Evolutionary conservation across 2,888 invertebrate genomes (phyloP).

Genomic region (Aspidiotus rigidus): DNA sequence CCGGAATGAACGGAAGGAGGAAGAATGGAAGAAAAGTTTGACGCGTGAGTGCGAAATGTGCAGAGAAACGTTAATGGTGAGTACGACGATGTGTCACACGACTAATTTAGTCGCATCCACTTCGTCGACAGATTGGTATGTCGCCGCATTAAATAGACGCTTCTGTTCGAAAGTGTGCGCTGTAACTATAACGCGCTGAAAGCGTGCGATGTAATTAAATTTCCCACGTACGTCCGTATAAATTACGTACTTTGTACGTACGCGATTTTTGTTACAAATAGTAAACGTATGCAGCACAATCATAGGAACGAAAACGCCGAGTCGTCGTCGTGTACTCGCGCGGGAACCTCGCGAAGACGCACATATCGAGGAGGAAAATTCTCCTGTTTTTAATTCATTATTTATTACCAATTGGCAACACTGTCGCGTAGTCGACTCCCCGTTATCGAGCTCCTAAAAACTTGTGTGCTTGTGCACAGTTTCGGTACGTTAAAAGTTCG

Average conservation of each 20-base stretch:
- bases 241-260: neutral
- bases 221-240: too few species aligned
- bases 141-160: too few species aligned
- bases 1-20: too few species aligned
- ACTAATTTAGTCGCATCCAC: too few species aligned
- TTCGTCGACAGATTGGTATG: too few species aligned
- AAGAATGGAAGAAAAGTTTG: too few species aligned
- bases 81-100: too few species aligned
- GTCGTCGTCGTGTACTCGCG: neutral
- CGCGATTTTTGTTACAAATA: neutral
- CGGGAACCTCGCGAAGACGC: neutral
- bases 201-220: too few species aligned
- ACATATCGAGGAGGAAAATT: neutral
- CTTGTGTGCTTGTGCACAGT: conserved; percentile 19
- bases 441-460: conserved; percentile 27
- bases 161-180: too few species aligned
- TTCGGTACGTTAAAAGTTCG: conserved; percentile 10
- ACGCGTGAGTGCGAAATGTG: too few species aligned
- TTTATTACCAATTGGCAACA: conserved; percentile 25
- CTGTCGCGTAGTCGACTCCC: conserved; percentile 27
- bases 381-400: conserved; percentile 1
- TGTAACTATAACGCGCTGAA: too few species aligned
- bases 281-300: neutral
- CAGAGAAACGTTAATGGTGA: too few species aligned
- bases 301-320: neutral